Percentiles rank a stretch among this genome's conserved stretches.
These are phyloP conservation scores for Stenichneumon culpator DNA, from an alignment of 2,888 invertebrate genomes.

Conservation along the genomic window DNA sequence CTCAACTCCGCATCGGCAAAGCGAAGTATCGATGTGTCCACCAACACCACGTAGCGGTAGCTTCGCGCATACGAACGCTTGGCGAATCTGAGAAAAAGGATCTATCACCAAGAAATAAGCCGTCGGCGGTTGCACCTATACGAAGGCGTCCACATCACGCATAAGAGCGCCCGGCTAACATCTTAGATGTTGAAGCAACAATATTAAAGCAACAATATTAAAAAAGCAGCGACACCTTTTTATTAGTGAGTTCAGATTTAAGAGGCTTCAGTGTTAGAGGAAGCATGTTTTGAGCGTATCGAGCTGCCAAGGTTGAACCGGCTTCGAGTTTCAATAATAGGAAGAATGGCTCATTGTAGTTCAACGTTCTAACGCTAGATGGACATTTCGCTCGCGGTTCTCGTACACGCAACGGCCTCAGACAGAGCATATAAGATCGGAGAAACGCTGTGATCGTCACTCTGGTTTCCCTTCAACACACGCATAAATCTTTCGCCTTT, in stretches of 20 bases:
- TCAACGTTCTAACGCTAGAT: constrained; percentile 8
- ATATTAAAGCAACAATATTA: too few species aligned
- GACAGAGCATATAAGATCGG: background rate
- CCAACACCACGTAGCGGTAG: background rate
- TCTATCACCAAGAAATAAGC: background rate
- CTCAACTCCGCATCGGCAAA: background rate
- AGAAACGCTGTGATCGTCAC: constrained; percentile 43
- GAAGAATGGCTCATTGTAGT: background rate
- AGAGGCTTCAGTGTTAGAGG: background rate
- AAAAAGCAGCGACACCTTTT: too few species aligned
- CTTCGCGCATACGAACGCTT: too few species aligned
- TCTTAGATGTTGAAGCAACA: too few species aligned
- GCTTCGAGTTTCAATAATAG: background rate
- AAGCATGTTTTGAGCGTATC: background rate
- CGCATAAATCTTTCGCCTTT: constrained; percentile 86
- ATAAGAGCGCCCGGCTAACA: background rate
- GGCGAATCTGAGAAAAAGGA: background rate
- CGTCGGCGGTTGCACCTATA: background rate
- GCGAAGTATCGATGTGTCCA: background rate
- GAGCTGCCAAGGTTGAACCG: background rate
- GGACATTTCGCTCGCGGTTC: constrained; percentile 6
- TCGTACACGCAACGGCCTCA: background rate
- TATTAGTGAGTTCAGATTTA: background rate
- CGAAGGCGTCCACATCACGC: background rate
- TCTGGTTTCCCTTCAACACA: constrained; percentile 84